These are phyloP conservation scores for Ophion slaviceki DNA, from an alignment of 2,888 invertebrate species.

Conservation along the genomic window DNA sequence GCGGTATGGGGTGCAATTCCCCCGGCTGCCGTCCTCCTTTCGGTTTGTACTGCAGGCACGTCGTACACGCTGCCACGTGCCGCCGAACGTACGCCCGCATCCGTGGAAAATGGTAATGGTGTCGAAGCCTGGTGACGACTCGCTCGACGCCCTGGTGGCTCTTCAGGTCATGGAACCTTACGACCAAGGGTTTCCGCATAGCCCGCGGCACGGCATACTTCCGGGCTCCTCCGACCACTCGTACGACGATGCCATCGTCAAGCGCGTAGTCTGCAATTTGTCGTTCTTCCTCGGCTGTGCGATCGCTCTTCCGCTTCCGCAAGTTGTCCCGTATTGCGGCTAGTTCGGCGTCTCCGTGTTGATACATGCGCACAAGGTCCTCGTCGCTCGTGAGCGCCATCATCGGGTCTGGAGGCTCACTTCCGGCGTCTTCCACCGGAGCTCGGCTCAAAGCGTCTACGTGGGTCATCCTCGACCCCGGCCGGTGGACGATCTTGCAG, in stretches of 20 bases:
- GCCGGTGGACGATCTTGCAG: too few species aligned
- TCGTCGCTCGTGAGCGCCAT: slow-evolving; percentile 12
- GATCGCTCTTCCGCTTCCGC: not conserved
- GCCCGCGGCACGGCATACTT: slow-evolving; percentile 13
- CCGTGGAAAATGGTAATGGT: slow-evolving; percentile 35
- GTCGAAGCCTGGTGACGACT: not conserved
- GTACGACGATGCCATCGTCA: slow-evolving; percentile 1
- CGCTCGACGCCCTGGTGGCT: slow-evolving; percentile 16
- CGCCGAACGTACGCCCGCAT: slow-evolving; percentile 15
- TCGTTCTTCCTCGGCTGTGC: not conserved
- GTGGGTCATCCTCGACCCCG: slow-evolving; percentile 53
- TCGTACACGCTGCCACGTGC: not conserved
- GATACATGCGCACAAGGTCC: slow-evolving; percentile 4
- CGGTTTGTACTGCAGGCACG: not conserved
- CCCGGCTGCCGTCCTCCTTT: not conserved
- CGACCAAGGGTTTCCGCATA: not conserved
- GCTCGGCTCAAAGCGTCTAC: slow-evolving; percentile 67
- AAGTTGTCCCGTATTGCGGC: slow-evolving; percentile 7
- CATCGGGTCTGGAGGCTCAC: not conserved
- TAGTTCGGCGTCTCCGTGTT: slow-evolving; percentile 1
- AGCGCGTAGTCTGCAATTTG: not conserved
- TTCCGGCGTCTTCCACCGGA: slow-evolving; percentile 36
- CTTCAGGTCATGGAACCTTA: slow-evolving; percentile 16
- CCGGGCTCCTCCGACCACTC: not conserved
- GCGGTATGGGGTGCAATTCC: not conserved